Conservation (phyloP, 2,113 vertebrate genomes). For the Phrynocephalus versicolor region DNA sequence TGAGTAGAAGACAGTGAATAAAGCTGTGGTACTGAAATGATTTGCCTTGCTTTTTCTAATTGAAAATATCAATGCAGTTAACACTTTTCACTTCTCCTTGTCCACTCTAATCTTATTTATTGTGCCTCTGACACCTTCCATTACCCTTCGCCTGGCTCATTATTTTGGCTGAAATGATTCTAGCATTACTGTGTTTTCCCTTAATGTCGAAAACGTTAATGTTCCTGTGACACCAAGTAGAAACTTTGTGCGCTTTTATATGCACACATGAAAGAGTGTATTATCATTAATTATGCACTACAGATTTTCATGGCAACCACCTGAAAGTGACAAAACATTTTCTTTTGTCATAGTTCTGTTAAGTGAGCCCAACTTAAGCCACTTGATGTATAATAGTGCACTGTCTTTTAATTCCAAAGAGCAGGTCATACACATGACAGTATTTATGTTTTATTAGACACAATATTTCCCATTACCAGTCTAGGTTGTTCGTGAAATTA, state of each 20-base stretch:
- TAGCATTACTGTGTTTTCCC: conserved; percentile 44
- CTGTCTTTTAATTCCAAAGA: conserved; percentile 74
- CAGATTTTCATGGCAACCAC: conserved; percentile 74
- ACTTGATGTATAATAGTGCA: conserved; percentile 71
- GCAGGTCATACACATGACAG: conserved; percentile 72
- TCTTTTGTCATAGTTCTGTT: conserved; percentile 79
- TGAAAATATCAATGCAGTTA: conserved; percentile 63
- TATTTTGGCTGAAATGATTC: conserved; percentile 67
- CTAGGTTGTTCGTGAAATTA: conserved; percentile 76
- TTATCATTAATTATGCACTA: conserved; percentile 80
- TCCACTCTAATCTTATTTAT: conserved; percentile 74
- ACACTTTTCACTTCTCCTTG: conserved; percentile 60
- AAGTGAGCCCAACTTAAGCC: conserved; percentile 74
- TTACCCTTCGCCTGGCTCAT: conserved; percentile 62
- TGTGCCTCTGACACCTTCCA: conserved; percentile 69
- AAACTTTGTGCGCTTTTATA: conserved; percentile 68
- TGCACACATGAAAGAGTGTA: conserved; percentile 72
- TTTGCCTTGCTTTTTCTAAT: conserved; percentile 59
- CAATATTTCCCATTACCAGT: conserved; percentile 70
- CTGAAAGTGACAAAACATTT: conserved; percentile 80
- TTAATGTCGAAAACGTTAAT: conserved; percentile 57
- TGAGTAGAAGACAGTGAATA: conserved; percentile 35
- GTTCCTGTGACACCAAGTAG: conserved; percentile 65
- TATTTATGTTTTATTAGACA: conserved; percentile 71
- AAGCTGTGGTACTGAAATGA: conserved; percentile 57